Evolutionary conservation across 2,113 vertebrate species (phyloP).

Genomic region (Macheiramphus alcinus): DNA sequence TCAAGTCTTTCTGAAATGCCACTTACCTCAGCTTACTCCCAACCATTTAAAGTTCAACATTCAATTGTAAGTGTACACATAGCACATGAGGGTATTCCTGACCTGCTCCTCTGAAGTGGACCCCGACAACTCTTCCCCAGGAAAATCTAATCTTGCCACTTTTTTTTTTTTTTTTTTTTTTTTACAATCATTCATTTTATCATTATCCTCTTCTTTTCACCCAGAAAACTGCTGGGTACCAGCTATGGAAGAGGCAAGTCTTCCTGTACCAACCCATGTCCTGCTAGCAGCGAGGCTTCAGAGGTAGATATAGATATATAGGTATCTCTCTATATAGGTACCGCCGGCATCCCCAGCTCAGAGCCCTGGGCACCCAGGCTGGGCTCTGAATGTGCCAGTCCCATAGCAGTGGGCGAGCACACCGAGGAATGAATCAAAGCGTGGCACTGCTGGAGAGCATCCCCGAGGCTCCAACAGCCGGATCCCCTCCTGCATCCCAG

Average conservation of each 20-base stretch:
- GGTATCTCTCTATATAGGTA: too few relatives aligned
- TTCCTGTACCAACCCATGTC: neutral
- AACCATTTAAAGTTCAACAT: neutral
- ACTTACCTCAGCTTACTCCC: neutral
- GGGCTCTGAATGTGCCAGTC: neutral
- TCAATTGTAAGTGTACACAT: rapidly evolving
- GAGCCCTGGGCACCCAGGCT: neutral
- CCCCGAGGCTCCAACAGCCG: neutral
- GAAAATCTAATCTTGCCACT: neutral
- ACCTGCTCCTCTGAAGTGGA: neutral
- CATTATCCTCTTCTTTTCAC: neutral
- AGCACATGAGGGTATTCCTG: rapidly evolving
- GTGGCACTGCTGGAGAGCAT: neutral
- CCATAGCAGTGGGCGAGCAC: neutral
- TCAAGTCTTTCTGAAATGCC: neutral
- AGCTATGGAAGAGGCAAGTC: neutral
- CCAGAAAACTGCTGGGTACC: neutral
- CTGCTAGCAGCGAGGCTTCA: neutral
- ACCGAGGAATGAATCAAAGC: neutral
- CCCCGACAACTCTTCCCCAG: neutral
- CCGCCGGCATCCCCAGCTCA: neutral
- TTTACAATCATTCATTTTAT: neutral
- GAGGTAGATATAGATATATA: too few relatives aligned
- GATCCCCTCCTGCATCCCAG: neutral
- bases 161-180: too few relatives aligned